Conservation (phyloP, 2,797 vertebrate genomes). For the Tarsius wallacei region DNA sequence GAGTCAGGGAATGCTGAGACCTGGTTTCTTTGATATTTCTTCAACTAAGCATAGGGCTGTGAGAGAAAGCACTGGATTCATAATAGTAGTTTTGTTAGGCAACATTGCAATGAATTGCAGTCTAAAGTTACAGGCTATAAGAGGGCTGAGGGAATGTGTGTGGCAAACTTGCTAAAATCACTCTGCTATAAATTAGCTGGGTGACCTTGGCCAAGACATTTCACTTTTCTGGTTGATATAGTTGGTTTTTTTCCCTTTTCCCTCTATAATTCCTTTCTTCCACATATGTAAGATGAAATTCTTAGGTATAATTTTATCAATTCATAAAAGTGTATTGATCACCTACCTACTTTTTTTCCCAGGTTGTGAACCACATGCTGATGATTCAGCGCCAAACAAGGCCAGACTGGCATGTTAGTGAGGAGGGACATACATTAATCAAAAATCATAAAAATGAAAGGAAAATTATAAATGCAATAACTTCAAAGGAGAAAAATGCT, state of each 20-base stretch:
- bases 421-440: neutral
- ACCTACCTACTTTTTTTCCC: neutral
- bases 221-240: neutral
- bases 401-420: neutral
- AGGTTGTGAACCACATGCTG: neutral
- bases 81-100: neutral
- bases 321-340: neutral
- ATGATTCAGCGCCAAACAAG: neutral
- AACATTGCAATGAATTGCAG: neutral
- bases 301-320: neutral
- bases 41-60: neutral
- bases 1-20: neutral
- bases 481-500: slow-evolving; percentile 42
- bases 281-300: neutral
- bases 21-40: neutral
- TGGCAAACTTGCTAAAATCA: neutral
- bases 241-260: neutral
- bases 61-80: neutral
- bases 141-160: neutral
- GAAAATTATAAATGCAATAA: slow-evolving; percentile 24
- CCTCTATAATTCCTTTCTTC: neutral
- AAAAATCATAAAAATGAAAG: neutral
- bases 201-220: neutral
- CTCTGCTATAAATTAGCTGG: neutral
- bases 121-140: neutral